These are phyloP conservation scores for Uropetala carovei DNA, from an alignment of 2,888 invertebrate genomes.

Conservation along the genomic window DNA sequence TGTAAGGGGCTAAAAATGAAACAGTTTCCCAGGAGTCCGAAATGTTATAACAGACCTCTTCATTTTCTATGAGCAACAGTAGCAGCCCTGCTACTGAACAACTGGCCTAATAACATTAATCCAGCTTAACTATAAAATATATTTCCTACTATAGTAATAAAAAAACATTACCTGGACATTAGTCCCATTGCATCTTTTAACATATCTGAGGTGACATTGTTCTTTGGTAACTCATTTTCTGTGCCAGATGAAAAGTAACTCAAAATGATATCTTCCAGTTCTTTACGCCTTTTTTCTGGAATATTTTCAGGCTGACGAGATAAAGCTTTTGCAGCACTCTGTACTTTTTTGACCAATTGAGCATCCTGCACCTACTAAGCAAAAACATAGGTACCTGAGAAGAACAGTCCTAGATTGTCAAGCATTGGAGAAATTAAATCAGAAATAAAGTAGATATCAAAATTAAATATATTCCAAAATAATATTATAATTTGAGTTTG, in stretches of 20 bases:
- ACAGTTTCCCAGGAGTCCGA: too few relatives aligned
- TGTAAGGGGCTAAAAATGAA: too few relatives aligned
- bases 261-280: constrained; percentile 76
- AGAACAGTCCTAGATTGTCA: background rate
- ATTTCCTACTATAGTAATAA: too few relatives aligned
- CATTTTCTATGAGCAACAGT: too few relatives aligned
- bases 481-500: too few relatives aligned
- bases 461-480: too few relatives aligned
- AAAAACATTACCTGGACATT: background rate
- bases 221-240: background rate
- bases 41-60: too few relatives aligned
- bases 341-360: constrained; percentile 65
- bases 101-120: too few relatives aligned
- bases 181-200: constrained; percentile 27
- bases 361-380: constrained; percentile 66
- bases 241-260: constrained; percentile 76
- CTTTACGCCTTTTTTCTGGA: constrained; percentile 76
- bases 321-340: constrained; percentile 49
- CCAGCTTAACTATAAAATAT: too few relatives aligned
- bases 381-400: constrained; percentile 55
- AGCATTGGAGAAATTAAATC: background rate
- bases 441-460: background rate
- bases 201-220: constrained; percentile 2
- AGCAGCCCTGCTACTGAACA: too few relatives aligned
- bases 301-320: constrained; percentile 74